Conservation (phyloP, 2,888 invertebrate genomes). For the Drosophila nigricruria region DNA sequence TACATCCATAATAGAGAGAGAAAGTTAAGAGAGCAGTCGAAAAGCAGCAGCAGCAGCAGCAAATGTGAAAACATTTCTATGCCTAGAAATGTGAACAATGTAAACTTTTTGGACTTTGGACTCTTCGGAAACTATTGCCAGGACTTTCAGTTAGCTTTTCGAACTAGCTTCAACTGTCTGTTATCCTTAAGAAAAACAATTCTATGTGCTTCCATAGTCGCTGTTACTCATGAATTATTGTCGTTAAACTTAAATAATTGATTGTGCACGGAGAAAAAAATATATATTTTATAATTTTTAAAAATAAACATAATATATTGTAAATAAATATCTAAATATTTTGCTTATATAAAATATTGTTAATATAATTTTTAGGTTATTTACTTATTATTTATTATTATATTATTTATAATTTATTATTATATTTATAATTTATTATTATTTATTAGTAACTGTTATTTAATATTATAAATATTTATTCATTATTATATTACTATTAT, state of each 20-base stretch:
- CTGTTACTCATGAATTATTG: slow-evolving; percentile 15
- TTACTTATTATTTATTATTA: neutral
- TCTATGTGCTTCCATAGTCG: neutral
- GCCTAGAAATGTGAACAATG: slow-evolving; percentile 15
- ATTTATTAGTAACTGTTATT: too few species aligned
- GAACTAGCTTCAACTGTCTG: slow-evolving; percentile 9
- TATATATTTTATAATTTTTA: neutral
- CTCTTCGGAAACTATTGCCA: neutral
- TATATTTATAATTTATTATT: neutral
- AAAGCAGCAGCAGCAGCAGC: neutral
- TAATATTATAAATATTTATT: neutral
- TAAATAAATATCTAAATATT: too few species aligned
- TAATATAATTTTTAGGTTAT: too few species aligned
- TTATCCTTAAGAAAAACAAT: slow-evolving; percentile 10
- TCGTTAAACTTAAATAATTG: neutral
- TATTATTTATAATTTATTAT: neutral
- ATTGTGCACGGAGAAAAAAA: neutral
- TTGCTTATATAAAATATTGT: too few species aligned
- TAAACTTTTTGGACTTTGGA: neutral
- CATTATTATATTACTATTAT: neutral
- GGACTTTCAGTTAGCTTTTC: slow-evolving; percentile 16
- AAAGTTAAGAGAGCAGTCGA: slow-evolving; percentile 46
- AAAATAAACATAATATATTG: neutral
- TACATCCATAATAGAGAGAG: slow-evolving; percentile 47
- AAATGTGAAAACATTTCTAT: slow-evolving; percentile 20